Percentiles rank a stretch among this genome's conserved stretches.
Evolutionary conservation across 1,140 invertebrate genomes (phyloP).

Genomic region (Hypothenemus hampei): DNA sequence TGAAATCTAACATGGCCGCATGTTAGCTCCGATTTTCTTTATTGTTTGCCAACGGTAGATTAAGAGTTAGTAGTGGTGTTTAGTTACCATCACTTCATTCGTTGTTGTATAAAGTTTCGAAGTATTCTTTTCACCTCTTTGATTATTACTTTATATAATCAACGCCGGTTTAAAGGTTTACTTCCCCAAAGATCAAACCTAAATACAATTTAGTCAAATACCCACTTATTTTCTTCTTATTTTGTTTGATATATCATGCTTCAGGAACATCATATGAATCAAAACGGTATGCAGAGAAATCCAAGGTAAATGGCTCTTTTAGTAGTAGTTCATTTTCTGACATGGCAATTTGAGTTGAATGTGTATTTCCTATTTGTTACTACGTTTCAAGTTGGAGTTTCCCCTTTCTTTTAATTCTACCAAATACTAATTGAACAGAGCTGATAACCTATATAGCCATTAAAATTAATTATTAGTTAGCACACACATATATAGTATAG

Average conservation of each 20-base stretch:
- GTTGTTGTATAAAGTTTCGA: slow-evolving; percentile 17
- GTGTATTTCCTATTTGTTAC: too few relatives aligned
- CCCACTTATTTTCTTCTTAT: slow-evolving; percentile 2
- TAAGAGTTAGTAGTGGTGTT: slow-evolving; percentile 48
- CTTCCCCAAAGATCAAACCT: slow-evolving; percentile 17
- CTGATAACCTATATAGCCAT: too few relatives aligned
- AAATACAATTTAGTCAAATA: background rate
- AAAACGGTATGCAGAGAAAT: slow-evolving; percentile 44
- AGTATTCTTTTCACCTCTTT: background rate
- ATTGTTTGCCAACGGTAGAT: slow-evolving; percentile 48
- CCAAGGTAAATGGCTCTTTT: slow-evolving; percentile 41
- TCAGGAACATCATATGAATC: slow-evolving; percentile 44
- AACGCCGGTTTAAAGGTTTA: slow-evolving; percentile 24
- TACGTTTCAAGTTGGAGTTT: too few relatives aligned
- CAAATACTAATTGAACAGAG: too few relatives aligned
- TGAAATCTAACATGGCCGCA: slow-evolving; percentile 46
- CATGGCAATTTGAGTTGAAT: too few relatives aligned
- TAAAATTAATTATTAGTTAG: too few relatives aligned
- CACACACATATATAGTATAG: too few relatives aligned
- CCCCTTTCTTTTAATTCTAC: too few relatives aligned
- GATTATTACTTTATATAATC: slow-evolving; percentile 15
- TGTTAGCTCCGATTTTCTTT: slow-evolving; percentile 47
- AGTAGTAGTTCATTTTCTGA: too few relatives aligned
- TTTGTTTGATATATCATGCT: slow-evolving; percentile 33
- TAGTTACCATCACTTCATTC: slow-evolving; percentile 31